These are phyloP conservation scores for Ephialtes manifestator DNA, from an alignment of 2,888 invertebrate species.

Conservation along the genomic window DNA sequence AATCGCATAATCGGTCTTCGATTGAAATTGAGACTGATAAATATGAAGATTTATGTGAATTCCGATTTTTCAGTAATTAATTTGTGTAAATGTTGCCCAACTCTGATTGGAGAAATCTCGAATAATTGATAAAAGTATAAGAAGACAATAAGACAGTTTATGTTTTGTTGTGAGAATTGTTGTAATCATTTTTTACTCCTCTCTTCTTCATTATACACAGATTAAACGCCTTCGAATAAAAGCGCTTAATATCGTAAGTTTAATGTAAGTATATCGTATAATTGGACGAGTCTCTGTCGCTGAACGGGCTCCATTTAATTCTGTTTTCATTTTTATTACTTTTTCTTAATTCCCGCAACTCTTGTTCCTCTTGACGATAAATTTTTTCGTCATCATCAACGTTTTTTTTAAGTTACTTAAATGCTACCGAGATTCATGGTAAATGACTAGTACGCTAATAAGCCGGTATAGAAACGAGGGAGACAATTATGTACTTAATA, in stretches of 20 bases:
- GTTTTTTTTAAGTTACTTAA: slow-evolving; percentile 59
- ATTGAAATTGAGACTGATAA: background rate
- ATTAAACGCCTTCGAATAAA: slow-evolving; percentile 54
- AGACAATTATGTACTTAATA: slow-evolving; percentile 47
- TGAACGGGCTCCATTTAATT: slow-evolving; percentile 37
- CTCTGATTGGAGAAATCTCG: slow-evolving; percentile 21
- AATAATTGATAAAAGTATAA: slow-evolving; percentile 33
- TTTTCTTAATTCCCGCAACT: slow-evolving; percentile 16
- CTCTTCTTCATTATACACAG: slow-evolving; percentile 58
- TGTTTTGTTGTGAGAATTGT: slow-evolving; percentile 57
- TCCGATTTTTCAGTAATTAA: background rate
- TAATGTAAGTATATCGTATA: slow-evolving; percentile 56
- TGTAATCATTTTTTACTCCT: slow-evolving; percentile 50
- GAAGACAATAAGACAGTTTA: slow-evolving; percentile 43
- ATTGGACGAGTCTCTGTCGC: slow-evolving; percentile 68
- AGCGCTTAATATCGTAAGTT: slow-evolving; percentile 58
- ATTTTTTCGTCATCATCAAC: slow-evolving; percentile 46
- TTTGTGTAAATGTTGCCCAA: background rate
- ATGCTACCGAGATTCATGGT: slow-evolving; percentile 66
- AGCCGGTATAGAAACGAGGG: slow-evolving; percentile 69
- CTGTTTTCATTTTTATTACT: slow-evolving; percentile 11
- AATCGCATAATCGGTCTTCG: no score
- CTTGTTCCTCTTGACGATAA: slow-evolving; percentile 15
- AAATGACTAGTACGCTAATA: slow-evolving; percentile 71
- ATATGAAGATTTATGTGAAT: background rate